Conservation (phyloP, 2,797 vertebrate genomes). For the Oreochromis grahami region DNA sequence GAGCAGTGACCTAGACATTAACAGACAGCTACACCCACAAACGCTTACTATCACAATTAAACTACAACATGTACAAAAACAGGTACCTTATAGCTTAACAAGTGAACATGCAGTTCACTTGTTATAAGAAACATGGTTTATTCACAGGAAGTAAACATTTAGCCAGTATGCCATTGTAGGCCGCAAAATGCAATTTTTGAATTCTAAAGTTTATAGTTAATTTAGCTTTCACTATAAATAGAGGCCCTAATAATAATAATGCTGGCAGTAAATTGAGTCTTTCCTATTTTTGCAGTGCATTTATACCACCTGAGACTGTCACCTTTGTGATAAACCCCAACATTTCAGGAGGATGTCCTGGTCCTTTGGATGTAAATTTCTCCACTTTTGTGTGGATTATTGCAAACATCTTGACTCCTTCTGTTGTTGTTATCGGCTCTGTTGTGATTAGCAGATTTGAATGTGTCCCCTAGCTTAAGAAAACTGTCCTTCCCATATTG, state of each 20-base stretch:
- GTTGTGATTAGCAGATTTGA: neutral
- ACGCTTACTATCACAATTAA: neutral
- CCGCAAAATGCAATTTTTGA: rapidly evolving
- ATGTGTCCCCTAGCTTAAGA: neutral
- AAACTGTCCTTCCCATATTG: neutral
- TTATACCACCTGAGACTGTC: neutral
- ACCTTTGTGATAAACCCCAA: rapidly evolving
- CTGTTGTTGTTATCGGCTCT: neutral
- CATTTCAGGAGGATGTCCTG: neutral
- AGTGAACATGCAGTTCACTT: neutral
- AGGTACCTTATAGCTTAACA: neutral
- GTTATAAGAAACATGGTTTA: neutral
- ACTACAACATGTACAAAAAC: rapidly evolving
- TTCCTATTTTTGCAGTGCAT: neutral
- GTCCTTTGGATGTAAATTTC: neutral
- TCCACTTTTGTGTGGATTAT: neutral
- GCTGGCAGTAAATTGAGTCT: neutral
- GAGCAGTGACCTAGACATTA: too few relatives aligned
- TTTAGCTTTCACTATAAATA: neutral
- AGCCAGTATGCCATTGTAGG: neutral
- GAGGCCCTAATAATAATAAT: neutral
- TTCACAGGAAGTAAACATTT: neutral
- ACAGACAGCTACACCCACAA: too few relatives aligned
- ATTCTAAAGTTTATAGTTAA: neutral
- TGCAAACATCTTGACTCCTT: neutral